Evolutionary conservation across 2,113 vertebrate genomes (phyloP).

Genomic region (Noctilio leporinus): DNA sequence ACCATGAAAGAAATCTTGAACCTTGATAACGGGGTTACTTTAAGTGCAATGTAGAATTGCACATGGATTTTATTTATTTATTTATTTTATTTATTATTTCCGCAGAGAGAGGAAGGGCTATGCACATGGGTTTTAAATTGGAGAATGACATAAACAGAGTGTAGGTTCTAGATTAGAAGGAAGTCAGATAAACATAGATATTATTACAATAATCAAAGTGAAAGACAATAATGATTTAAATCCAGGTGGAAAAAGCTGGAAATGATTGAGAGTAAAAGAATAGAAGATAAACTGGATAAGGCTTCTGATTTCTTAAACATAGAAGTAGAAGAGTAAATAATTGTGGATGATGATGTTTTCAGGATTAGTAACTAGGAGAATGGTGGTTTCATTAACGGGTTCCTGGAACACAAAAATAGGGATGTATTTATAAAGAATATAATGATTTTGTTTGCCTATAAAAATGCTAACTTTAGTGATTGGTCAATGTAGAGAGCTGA

Average conservation of each 20-base stretch:
- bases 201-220: background rate
- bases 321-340: background rate
- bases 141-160: background rate
- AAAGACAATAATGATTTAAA: background rate
- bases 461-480: background rate
- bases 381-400: background rate
- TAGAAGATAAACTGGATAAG: background rate
- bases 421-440: background rate
- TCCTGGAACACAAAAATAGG: background rate
- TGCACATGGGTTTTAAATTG: background rate
- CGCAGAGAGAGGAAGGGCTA: no score
- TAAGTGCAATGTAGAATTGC: background rate
- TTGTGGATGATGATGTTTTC: background rate
- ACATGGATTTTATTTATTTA: background rate
- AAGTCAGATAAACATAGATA: background rate
- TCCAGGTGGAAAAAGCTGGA: background rate
- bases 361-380: background rate
- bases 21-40: background rate
- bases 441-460: background rate
- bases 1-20: background rate
- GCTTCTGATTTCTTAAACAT: background rate
- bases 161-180: background rate
- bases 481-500: background rate
- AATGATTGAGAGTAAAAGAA: background rate
- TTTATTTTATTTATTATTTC: no score